Percentiles rank a stretch among this genome's conserved stretches.
Evolutionary conservation across 1,140 invertebrate species (phyloP).

Genomic region (Coelopa frigida): DNA sequence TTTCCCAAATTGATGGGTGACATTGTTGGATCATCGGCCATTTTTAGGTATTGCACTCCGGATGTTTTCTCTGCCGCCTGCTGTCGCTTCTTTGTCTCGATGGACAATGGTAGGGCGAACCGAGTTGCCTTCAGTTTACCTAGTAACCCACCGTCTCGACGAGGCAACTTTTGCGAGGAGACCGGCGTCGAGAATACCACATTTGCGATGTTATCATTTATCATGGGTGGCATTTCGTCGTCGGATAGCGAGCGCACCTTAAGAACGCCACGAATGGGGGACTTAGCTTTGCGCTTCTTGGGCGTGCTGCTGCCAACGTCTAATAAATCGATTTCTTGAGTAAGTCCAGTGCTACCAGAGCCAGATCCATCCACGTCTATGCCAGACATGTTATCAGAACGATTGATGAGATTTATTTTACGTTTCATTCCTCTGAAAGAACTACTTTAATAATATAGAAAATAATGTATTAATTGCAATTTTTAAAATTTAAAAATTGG

Average conservation of each 20-base stretch:
- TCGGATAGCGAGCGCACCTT: slow-evolving; percentile 45
- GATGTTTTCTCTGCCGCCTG: slow-evolving; percentile 25
- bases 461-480: not conserved
- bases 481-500: slow-evolving; percentile 4
- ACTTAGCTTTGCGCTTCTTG: slow-evolving; percentile 47
- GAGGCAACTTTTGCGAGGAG: slow-evolving; percentile 51
- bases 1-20: slow-evolving; percentile 44
- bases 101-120: slow-evolving; percentile 34
- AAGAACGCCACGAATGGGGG: slow-evolving; percentile 51
- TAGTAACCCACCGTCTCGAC: slow-evolving; percentile 35
- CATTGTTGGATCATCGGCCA: slow-evolving; percentile 45
- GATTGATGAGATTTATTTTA: slow-evolving; percentile 48
- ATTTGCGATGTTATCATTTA: slow-evolving; percentile 37
- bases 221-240: slow-evolving; percentile 33
- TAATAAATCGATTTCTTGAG: slow-evolving; percentile 59
- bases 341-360: slow-evolving; percentile 53
- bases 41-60: slow-evolving; percentile 31
- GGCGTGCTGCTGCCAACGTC: slow-evolving; percentile 47
- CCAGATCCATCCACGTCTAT: slow-evolving; percentile 28
- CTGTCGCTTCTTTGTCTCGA: slow-evolving; percentile 31
- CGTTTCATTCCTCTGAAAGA: slow-evolving; percentile 49
- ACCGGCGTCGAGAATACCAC: slow-evolving; percentile 74
- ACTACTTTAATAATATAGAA: not conserved
- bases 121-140: slow-evolving; percentile 45
- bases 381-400: slow-evolving; percentile 34